Evolutionary conservation across 2,888 invertebrate species (phyloP).

Genomic region (Mycalesis mineus): DNA sequence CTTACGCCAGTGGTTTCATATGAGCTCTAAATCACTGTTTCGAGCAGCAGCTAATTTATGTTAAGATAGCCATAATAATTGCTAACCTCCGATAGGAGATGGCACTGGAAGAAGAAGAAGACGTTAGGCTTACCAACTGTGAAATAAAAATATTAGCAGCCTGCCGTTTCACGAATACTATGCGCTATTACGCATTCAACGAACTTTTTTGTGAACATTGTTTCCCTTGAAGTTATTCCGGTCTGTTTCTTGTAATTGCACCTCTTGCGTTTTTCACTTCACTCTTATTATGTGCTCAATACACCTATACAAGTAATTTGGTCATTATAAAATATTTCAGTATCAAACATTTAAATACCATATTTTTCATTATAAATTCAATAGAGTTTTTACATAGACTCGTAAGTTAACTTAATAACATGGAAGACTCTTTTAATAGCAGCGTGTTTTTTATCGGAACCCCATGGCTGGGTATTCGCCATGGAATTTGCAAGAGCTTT

Average conservation of each 20-base stretch:
- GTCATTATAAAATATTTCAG: constrained; percentile 16
- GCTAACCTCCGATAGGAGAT: too few species aligned
- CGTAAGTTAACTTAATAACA: constrained; percentile 5
- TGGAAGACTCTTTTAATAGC: not conserved
- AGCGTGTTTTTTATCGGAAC: constrained; percentile 4
- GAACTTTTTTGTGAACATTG: not conserved
- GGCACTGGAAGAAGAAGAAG: too few species aligned
- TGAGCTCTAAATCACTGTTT: too few species aligned
- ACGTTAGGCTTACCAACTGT: too few species aligned
- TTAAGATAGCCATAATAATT: too few species aligned
- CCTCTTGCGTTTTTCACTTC: not conserved
- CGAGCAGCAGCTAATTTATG: too few species aligned
- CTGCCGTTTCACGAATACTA: too few species aligned
- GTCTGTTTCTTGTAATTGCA: not conserved
- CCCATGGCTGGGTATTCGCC: constrained; percentile 5
- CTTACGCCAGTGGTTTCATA: too few species aligned
- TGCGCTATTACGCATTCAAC: too few species aligned
- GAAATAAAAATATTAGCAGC: too few species aligned
- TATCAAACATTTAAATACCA: constrained; percentile 1
- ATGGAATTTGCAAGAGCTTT: constrained; percentile 10
- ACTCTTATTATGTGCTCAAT: not conserved
- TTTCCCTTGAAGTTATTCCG: not conserved
- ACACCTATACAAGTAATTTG: not conserved
- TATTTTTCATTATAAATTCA: constrained; percentile 10
- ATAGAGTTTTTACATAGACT: constrained; percentile 10